Base-by-base conservation (phyloP, 1,140 invertebrate genomes). In the Cepaea nemoralis region DNA sequence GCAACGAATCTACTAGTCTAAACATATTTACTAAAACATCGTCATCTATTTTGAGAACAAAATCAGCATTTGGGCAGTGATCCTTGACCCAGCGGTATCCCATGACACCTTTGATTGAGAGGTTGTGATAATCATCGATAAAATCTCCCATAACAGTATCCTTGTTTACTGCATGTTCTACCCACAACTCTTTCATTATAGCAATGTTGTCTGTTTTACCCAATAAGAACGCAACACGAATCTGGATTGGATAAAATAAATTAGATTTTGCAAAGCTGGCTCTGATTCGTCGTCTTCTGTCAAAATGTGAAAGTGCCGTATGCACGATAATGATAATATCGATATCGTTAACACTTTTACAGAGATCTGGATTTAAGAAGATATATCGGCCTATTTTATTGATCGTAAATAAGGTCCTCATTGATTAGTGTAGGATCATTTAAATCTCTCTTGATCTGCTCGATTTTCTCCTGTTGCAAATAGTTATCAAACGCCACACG, bases 221-320 rank as follows among this genome's bases (percentile, higher is more conserved):
- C 0, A 84, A 8, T 45, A 84, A 45, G 45, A 85, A 85, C 33
- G 80, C 77, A 48, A 82, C 70, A 35, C 76, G 76, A n/a, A 84
- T 45, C 14, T 80, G 63, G 14, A 63, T 37, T 42, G 83, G 69
- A 12, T 33, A 33, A 73, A 85, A 85, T 22, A 75, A 35, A n/a
- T 10, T 19, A 10, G 77, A 33, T 39, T 84, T 83, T n/a, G 83
- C 87, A 88, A 88, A 90, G 10, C 87, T 90, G 66, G 84, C 63
- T 48, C 89, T 73, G n/a, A 90, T 85, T 14, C 77, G 45, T 31
- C 66, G 39, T n/a, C 89, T 73, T 48, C 73, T 77, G 19, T 82
- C 35, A 37, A 80, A 78, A 63, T 88, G 66, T 12, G 42, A 19
- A 12, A 71, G 69, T 1, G 79, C 69, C 6, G 79, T 74, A 24